phyloP scores from a whole-genome alignment of 2,888 invertebrate genomes.

The Gastrophysa polygoni region DNA sequence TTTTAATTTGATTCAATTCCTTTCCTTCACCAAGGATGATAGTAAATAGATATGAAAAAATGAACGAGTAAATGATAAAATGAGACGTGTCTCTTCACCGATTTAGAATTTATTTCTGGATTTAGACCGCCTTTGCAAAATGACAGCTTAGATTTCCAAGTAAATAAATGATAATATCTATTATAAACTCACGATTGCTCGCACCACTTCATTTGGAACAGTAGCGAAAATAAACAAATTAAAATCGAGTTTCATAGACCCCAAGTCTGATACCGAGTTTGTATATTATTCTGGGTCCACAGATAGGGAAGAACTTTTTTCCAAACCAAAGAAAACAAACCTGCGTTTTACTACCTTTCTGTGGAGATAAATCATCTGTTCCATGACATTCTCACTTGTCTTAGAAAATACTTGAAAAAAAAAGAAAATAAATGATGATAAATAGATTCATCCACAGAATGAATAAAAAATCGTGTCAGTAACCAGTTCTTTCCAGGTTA shows the following conservation, averaged over 20 bases:
- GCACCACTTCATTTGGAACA: constrained; percentile 28
- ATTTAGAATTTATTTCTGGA: constrained; percentile 13
- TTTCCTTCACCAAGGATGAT: too few relatives aligned
- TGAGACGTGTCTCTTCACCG: not conserved
- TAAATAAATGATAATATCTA: constrained; percentile 14
- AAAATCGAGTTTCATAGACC: constrained; percentile 25
- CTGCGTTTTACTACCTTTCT: constrained; percentile 15
- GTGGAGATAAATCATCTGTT: not conserved
- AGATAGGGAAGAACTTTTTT: constrained; percentile 21
- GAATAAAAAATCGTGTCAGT: too few relatives aligned
- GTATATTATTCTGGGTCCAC: constrained; percentile 27
- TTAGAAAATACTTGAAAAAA: too few relatives aligned
- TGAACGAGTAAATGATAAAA: not conserved
- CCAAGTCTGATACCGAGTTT: constrained; percentile 18
- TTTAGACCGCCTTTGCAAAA: constrained; percentile 19
- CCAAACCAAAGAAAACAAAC: constrained; percentile 22
- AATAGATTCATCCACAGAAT: too few relatives aligned
- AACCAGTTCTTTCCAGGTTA: too few relatives aligned
- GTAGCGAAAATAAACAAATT: constrained; percentile 26
- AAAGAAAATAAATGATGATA: too few relatives aligned
- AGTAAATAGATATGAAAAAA: not conserved
- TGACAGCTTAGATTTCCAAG: constrained; percentile 11
- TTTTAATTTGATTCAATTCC: too few relatives aligned
- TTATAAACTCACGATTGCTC: constrained; percentile 3
- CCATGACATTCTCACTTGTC: too few relatives aligned